Evolutionary conservation across 2,888 invertebrate species (phyloP).

Genomic region (Drosophila falleni): DNA sequence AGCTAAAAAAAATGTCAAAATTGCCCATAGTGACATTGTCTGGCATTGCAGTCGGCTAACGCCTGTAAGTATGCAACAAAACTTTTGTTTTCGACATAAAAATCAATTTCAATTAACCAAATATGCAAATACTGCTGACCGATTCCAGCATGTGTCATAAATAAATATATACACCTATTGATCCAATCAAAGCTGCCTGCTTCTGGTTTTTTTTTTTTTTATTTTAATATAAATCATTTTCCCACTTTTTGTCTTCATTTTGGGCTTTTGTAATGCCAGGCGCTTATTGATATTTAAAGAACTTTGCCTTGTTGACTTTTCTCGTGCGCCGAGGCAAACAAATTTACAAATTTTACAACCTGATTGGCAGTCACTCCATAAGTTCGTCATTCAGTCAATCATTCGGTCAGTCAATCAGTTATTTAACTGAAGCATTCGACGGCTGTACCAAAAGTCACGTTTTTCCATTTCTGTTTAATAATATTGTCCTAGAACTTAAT

Average conservation of each 20-base stretch:
- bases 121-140: constrained; percentile 63
- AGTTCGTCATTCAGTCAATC: constrained; percentile 5
- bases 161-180: constrained; percentile 40
- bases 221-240: constrained; percentile 3
- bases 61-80: constrained; percentile 37
- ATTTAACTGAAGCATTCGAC: constrained; percentile 46
- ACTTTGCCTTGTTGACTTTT: constrained; percentile 65
- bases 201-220: constrained; percentile 10
- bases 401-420: constrained; percentile 19
- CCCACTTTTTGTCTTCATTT: neutral
- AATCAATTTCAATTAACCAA: constrained; percentile 79
- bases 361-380: constrained; percentile 24
- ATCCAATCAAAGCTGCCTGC: constrained; percentile 20
- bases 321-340: constrained; percentile 55
- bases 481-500: constrained; percentile 13
- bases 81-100: constrained; percentile 40
- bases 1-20: too few relatives aligned
- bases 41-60: constrained; percentile 21
- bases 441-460: constrained; percentile 65
- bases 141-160: constrained; percentile 20
- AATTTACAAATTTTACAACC: constrained; percentile 59
- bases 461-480: constrained; percentile 37
- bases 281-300: constrained; percentile 52
- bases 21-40: neutral
- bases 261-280: constrained; percentile 19